These are phyloP conservation scores for Ascaphus truei DNA, from an alignment of 2,113 vertebrate genomes.

Conservation along the genomic window DNA sequence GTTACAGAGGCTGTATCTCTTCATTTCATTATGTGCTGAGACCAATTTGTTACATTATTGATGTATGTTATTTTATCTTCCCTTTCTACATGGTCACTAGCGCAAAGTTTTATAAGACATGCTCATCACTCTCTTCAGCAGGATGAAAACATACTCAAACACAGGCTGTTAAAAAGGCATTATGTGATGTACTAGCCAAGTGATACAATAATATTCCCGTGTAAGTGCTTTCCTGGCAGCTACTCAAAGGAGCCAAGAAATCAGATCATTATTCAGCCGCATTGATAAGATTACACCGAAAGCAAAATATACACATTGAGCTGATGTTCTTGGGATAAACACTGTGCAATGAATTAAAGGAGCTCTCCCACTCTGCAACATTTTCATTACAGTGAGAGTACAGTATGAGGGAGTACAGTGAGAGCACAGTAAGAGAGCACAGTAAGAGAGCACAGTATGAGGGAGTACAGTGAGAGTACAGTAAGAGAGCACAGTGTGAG, in stretches of 20 bases:
- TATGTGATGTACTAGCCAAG: constrained; percentile 65
- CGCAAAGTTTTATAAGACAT: constrained; percentile 60
- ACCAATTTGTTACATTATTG: constrained; percentile 57
- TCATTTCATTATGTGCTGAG: constrained; percentile 59
- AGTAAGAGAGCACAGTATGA: too few species aligned
- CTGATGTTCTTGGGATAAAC: constrained; percentile 52
- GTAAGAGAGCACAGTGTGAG: too few species aligned
- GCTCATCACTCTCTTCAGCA: constrained; percentile 64
- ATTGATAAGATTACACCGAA: constrained; percentile 68
- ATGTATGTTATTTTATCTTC: constrained; percentile 55
- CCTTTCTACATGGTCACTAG: constrained; percentile 59
- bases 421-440: too few species aligned
- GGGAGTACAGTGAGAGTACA: too few species aligned
- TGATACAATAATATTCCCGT: constrained; percentile 70
- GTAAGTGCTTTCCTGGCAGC: constrained; percentile 74
- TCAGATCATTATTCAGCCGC: constrained; percentile 63
- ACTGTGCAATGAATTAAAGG: constrained; percentile 52
- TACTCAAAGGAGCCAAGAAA: constrained; percentile 75
- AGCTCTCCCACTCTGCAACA: background rate
- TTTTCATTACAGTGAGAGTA: too few species aligned
- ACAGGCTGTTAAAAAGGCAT: constrained; percentile 63
- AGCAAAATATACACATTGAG: constrained; percentile 64
- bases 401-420: too few species aligned
- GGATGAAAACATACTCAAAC: constrained; percentile 65
- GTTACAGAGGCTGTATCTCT: constrained; percentile 57